These are phyloP conservation scores for Eulemur macaco DNA, from an alignment of 2,113 vertebrate species.

Conservation along the genomic window DNA sequence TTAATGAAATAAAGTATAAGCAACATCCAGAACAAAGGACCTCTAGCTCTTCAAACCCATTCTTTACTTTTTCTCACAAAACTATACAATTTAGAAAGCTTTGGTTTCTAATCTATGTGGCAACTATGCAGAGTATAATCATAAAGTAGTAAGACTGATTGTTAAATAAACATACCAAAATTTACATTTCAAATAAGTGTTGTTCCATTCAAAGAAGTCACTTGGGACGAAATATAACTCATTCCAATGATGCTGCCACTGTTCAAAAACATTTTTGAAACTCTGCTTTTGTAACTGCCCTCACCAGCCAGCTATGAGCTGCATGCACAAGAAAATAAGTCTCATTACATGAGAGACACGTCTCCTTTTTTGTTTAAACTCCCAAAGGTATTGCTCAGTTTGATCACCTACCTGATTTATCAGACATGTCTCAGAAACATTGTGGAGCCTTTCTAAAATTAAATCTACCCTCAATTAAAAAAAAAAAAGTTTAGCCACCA, in stretches of 20 bases:
- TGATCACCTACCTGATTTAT: slow-evolving; percentile 9
- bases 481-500: background rate
- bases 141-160: slow-evolving; percentile 1
- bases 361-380: background rate
- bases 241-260: slow-evolving; percentile 39
- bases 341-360: slow-evolving; percentile 33
- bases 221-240: slow-evolving; percentile 41
- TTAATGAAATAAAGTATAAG: slow-evolving; percentile 19
- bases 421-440: slow-evolving; percentile 5
- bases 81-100: background rate
- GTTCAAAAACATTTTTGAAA: slow-evolving; percentile 37
- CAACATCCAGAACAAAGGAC: background rate
- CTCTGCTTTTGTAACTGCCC: slow-evolving; percentile 45
- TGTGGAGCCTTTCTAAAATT: slow-evolving; percentile 52
- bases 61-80: slow-evolving; percentile 30
- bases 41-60: background rate
- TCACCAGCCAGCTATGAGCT: slow-evolving; percentile 45
- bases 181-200: slow-evolving; percentile 55
- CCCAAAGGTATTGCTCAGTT: background rate
- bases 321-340: slow-evolving; percentile 7
- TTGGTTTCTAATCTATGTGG: background rate
- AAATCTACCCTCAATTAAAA: slow-evolving; percentile 1
- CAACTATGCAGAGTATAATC: slow-evolving; percentile 16
- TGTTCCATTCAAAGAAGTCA: slow-evolving; percentile 57
- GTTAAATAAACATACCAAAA: slow-evolving; percentile 59